These are phyloP conservation scores for Pristis pectinata DNA, from an alignment of 2,797 vertebrate species.

Conservation along the genomic window DNA sequence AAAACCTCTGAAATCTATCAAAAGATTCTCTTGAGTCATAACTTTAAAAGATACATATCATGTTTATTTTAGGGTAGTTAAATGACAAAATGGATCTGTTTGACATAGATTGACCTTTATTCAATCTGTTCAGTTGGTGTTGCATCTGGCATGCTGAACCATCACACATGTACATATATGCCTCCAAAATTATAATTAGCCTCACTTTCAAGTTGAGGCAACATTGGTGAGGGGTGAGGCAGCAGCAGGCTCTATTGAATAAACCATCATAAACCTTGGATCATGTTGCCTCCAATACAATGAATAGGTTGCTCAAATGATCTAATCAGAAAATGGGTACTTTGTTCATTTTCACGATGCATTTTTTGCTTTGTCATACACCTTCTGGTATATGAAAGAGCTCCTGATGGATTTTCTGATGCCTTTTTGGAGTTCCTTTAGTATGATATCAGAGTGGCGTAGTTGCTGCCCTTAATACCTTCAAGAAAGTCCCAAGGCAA, in stretches of 20 bases:
- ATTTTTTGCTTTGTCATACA: not conserved
- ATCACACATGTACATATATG: not conserved
- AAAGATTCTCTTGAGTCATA: slow-evolving; percentile 13
- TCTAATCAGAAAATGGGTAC: not conserved
- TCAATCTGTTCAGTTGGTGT: not conserved
- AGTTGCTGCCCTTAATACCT: not conserved
- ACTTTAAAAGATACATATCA: not conserved
- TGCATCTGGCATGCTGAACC: not conserved
- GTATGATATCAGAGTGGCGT: not conserved
- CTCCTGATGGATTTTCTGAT: not conserved
- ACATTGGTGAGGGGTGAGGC: not conserved
- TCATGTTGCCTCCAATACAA: not conserved
- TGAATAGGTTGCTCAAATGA: not conserved
- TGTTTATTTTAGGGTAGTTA: slow-evolving; percentile 15
- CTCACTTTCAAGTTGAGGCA: not conserved
- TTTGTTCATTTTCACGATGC: not conserved
- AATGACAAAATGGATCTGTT: not conserved
- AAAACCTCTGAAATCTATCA: not conserved
- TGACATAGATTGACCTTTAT: not conserved
- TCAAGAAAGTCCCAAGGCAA: not conserved
- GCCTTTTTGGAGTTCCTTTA: not conserved
- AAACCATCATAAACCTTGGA: not conserved
- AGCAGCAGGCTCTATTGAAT: not conserved
- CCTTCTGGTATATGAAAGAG: not conserved
- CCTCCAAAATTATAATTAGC: not conserved